Percentiles rank a stretch among this genome's conserved stretches.
Conservation (phyloP, 2,797 vertebrate genomes). For the Pantherophis alleghaniensis region DNA sequence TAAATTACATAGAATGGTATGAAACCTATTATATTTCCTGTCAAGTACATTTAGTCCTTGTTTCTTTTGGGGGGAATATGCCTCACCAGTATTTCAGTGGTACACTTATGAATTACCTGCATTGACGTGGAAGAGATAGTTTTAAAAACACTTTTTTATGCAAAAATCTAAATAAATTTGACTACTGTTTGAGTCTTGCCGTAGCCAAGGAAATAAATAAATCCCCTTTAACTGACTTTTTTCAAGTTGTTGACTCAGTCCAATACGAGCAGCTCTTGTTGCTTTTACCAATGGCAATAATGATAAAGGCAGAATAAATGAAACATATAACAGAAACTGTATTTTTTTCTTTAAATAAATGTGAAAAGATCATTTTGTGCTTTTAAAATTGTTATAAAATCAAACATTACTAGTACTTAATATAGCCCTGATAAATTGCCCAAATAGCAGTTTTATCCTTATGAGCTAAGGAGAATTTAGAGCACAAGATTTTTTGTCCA, state of each 20-base stretch:
- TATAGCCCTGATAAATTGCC: neutral
- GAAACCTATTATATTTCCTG: neutral
- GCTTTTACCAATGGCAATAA: neutral
- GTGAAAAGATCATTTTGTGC: conserved; percentile 2
- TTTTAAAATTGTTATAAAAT: neutral
- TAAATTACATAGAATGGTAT: neutral
- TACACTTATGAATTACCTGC: neutral
- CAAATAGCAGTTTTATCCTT: neutral
- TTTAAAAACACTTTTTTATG: neutral
- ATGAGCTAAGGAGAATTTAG: neutral
- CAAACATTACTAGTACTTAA: neutral
- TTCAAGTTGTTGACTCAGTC: neutral
- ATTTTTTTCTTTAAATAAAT: neutral
- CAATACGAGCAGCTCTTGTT: neutral
- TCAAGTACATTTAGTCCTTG: neutral
- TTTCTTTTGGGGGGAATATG: neutral
- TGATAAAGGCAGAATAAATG: neutral
- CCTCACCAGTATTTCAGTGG: neutral
- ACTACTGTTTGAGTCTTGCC: neutral
- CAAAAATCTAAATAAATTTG: neutral
- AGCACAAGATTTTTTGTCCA: neutral
- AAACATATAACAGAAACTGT: neutral
- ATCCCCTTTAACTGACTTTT: neutral
- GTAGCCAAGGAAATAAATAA: neutral
- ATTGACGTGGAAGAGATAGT: neutral